Evolutionary conservation across 2,888 invertebrate species (phyloP).

Genomic region (Drosophila anceps): DNA sequence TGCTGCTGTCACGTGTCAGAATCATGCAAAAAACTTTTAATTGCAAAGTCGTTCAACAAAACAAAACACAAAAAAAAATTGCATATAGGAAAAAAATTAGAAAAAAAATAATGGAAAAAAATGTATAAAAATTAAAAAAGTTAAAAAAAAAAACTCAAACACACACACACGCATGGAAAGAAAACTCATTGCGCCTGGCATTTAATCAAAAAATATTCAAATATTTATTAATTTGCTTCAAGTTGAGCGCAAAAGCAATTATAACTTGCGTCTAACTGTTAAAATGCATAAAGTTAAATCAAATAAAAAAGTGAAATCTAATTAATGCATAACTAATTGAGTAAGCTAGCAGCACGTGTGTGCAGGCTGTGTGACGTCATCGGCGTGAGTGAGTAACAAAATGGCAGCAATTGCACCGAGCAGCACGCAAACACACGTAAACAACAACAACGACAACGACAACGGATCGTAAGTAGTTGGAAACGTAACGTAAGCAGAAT

Average conservation of each 20-base stretch:
- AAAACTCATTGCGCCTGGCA: slow-evolving; percentile 46
- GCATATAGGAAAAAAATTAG: slow-evolving; percentile 12
- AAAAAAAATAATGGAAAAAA: slow-evolving; percentile 11
- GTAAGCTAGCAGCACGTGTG: slow-evolving; percentile 37
- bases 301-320: neutral
- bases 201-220: slow-evolving; percentile 49
- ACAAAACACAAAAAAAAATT: slow-evolving; percentile 24
- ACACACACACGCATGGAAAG: slow-evolving; percentile 17
- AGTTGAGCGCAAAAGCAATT: slow-evolving; percentile 45
- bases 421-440: slow-evolving; percentile 8
- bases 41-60: slow-evolving; percentile 59
- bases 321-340: slow-evolving; percentile 50
- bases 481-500: slow-evolving; percentile 35
- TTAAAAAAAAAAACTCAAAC: neutral
- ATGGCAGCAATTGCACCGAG: slow-evolving; percentile 21
- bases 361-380: slow-evolving; percentile 5
- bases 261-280: slow-evolving; percentile 44
- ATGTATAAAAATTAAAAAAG: slow-evolving; percentile 14
- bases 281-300: slow-evolving; percentile 8
- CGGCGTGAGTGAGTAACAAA: slow-evolving; percentile 14
- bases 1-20: slow-evolving; percentile 61
- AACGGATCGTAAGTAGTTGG: slow-evolving; percentile 25
- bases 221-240: slow-evolving; percentile 59
- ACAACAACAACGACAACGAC: slow-evolving; percentile 22
- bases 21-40: slow-evolving; percentile 64